Evolutionary conservation across 2,797 vertebrate species (phyloP).

Genomic region (Trachops cirrhosus): DNA sequence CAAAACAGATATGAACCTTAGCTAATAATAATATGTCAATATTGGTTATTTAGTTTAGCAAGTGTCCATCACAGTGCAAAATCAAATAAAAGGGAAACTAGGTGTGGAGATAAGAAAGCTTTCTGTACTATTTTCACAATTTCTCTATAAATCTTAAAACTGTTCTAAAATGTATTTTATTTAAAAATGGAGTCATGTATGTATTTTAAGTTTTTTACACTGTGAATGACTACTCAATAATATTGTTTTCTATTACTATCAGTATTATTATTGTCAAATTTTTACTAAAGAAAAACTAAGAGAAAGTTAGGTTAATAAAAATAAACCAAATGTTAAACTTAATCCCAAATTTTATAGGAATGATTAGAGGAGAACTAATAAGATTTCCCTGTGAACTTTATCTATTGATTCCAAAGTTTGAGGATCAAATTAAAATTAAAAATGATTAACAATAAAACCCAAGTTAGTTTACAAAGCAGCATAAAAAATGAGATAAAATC

Average conservation of each 20-base stretch:
- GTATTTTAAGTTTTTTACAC: background rate
- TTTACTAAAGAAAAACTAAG: background rate
- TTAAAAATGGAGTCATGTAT: background rate
- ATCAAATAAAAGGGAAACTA: background rate
- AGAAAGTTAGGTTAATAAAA: background rate
- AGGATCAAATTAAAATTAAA: background rate
- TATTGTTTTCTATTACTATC: background rate
- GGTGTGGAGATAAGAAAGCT: background rate
- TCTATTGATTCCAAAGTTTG: background rate
- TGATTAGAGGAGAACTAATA: background rate
- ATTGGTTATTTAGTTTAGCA: background rate
- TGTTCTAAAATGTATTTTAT: background rate
- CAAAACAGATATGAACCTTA: background rate
- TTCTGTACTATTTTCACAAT: background rate
- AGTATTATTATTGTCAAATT: background rate
- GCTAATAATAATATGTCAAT: background rate
- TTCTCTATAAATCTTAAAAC: background rate
- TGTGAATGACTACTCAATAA: background rate
- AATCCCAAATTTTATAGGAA: background rate
- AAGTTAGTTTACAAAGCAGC: background rate
- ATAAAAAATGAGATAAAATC: background rate
- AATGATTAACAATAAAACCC: background rate
- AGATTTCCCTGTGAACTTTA: background rate
- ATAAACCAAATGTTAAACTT: background rate
- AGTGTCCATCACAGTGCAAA: background rate